Evolutionary conservation across 2,888 invertebrate species (phyloP).

Genomic region (Patella pellucida): DNA sequence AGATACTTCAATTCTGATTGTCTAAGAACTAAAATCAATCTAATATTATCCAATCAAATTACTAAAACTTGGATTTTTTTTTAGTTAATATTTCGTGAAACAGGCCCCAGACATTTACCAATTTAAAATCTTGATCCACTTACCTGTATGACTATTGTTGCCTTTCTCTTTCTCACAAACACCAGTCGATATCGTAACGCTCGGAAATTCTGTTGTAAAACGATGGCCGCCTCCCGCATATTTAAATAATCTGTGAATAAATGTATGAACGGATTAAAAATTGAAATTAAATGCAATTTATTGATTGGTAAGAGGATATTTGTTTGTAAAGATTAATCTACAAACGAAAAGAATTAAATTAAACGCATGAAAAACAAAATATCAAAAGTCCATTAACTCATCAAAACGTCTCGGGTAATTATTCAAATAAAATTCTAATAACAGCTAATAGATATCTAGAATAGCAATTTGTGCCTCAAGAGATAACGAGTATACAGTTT

Average conservation of each 20-base stretch:
- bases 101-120: no score
- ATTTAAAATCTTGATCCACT: not conserved
- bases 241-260: constrained; percentile 46
- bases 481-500: no score
- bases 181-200: constrained; percentile 52
- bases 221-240: constrained; percentile 51
- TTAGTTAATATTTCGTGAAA: no score
- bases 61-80: no score
- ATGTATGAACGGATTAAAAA: not conserved
- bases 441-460: no score
- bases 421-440: no score
- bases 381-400: not conserved
- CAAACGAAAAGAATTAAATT: not conserved
- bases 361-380: not conserved
- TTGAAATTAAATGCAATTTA: not conserved
- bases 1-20: no score
- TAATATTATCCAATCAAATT: no score
- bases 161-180: constrained; percentile 54
- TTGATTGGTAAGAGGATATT: not conserved
- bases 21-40: no score
- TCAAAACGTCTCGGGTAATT: not conserved
- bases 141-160: constrained; percentile 60
- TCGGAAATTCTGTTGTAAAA: constrained; percentile 58
- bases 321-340: not conserved
- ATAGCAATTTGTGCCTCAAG: no score